Conservation (phyloP, 2,888 invertebrate species). For the Caenorhabditis sp. region DNA sequence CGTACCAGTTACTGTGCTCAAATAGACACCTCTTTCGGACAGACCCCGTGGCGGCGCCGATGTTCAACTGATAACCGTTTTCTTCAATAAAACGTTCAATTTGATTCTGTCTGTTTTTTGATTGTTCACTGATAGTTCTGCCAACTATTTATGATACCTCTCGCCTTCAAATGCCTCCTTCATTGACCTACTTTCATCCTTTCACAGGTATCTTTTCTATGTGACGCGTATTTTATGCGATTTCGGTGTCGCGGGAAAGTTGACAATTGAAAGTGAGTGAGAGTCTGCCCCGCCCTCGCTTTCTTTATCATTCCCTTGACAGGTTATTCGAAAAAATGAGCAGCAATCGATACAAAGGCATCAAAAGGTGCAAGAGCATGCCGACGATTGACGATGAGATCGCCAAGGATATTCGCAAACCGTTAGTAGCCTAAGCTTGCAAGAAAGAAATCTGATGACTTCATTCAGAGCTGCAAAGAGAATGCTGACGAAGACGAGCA, state of each 20-base stretch:
- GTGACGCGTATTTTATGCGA: neutral
- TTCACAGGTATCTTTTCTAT: constrained; percentile 1
- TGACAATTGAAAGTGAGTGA: neutral
- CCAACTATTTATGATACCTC: constrained; percentile 6
- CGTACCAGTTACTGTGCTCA: constrained; percentile 4
- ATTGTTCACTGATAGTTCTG: neutral
- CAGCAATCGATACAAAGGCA: constrained; percentile 20
- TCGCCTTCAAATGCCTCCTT: neutral
- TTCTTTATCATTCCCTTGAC: neutral
- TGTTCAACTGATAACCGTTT: neutral
- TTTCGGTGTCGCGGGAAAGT: neutral
- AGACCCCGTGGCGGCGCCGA: too few species aligned
- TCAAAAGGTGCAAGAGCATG: constrained; percentile 51
- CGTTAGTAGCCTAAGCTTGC: constrained; percentile 1
- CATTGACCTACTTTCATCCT: constrained; percentile 3
- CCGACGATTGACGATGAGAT: constrained; percentile 37
- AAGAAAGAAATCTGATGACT: neutral
- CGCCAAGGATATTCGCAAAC: constrained; percentile 9
- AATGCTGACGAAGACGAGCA: neutral
- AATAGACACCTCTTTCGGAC: constrained; percentile 17
- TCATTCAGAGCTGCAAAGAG: constrained; percentile 23
- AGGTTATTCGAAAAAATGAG: constrained; percentile 22
- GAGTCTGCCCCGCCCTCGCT: too few species aligned
- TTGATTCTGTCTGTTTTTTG: neutral
- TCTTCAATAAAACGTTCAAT: constrained; percentile 3